Conservation (phyloP, 23 tunicate species). For the Aplidium turbinatum region DNA sequence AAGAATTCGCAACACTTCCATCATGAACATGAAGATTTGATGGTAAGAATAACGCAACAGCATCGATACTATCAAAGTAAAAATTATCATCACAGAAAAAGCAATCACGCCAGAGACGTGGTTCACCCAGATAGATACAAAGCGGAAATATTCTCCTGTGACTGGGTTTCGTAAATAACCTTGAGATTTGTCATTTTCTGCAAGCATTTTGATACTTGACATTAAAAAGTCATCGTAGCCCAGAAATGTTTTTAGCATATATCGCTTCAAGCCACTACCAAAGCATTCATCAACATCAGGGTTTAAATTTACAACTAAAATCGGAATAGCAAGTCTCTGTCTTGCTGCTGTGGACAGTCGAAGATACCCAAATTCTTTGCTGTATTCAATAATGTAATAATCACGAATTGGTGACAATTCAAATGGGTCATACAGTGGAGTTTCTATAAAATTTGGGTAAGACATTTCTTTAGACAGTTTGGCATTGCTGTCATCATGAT, state of each 20-base stretch:
- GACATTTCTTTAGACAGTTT: slow-evolving; percentile 18
- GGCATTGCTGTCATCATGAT: not conserved
- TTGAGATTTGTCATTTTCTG: slow-evolving; percentile 67
- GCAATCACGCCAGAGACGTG: slow-evolving; percentile 69
- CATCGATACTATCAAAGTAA: slow-evolving; percentile 85
- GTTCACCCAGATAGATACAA: slow-evolving; percentile 73
- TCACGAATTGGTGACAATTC: slow-evolving; percentile 62
- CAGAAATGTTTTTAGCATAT: slow-evolving; percentile 69
- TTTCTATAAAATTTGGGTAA: slow-evolving; percentile 9
- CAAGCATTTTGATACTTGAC: slow-evolving; percentile 82
- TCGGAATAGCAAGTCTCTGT: slow-evolving; percentile 66
- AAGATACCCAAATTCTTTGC: slow-evolving; percentile 89
- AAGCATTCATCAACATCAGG: slow-evolving; percentile 64
- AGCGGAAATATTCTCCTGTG: slow-evolving; percentile 94
- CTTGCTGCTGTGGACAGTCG: slow-evolving; percentile 83
- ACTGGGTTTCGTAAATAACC: slow-evolving; percentile 78
- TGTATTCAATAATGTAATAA: slow-evolving; percentile 82
- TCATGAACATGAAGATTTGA: slow-evolving; percentile 90
- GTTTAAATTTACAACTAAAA: slow-evolving; percentile 76
- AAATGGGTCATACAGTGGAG: slow-evolving; percentile 7
- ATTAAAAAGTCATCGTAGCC: slow-evolving; percentile 93
- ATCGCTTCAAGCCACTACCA: slow-evolving; percentile 71
- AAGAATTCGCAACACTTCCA: slow-evolving; percentile 72
- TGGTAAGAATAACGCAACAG: slow-evolving; percentile 85
- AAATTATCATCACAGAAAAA: slow-evolving; percentile 73